These are phyloP conservation scores for Trigoniulus corallinus DNA, from an alignment of 1,140 invertebrate genomes.

Conservation along the genomic window DNA sequence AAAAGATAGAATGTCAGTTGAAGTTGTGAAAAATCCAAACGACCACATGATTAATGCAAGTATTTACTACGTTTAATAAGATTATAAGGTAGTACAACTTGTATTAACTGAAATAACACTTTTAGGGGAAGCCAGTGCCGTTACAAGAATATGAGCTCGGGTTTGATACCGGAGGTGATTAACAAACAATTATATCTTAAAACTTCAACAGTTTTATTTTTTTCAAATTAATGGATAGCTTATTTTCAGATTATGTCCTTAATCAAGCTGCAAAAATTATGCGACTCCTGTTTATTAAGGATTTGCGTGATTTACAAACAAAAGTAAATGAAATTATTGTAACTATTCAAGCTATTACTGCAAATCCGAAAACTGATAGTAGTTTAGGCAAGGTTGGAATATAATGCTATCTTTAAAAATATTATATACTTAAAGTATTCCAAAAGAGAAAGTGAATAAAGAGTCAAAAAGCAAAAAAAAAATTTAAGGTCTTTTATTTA, in stretches of 20 bases:
- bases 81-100: not conserved
- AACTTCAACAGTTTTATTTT: too few species aligned
- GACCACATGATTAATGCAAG: slow-evolving; percentile 30
- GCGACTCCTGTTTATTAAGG: slow-evolving; percentile 74
- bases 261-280: slow-evolving; percentile 64
- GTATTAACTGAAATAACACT: not conserved
- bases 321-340: slow-evolving; percentile 89
- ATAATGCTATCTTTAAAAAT: too few species aligned
- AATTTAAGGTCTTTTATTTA: too few species aligned
- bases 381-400: slow-evolving; percentile 80
- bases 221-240: not conserved
- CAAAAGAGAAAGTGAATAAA: too few species aligned
- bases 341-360: slow-evolving; percentile 75
- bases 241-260: slow-evolving; percentile 38
- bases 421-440: too few species aligned
- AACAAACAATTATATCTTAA: not conserved
- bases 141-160: slow-evolving; percentile 46
- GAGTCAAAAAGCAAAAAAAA: too few species aligned
- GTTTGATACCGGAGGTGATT: slow-evolving; percentile 38
- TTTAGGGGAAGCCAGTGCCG: slow-evolving; percentile 46
- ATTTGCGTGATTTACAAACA: slow-evolving; percentile 78
- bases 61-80: not conserved
- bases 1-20: slow-evolving; percentile 41
- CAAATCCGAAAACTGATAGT: slow-evolving; percentile 93
- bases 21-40: slow-evolving; percentile 44